A percentile compares a stretch with the other conserved stretches of the same genome.
Conservation (phyloP, 2,888 invertebrate species). For the Atrina japonica region DNA sequence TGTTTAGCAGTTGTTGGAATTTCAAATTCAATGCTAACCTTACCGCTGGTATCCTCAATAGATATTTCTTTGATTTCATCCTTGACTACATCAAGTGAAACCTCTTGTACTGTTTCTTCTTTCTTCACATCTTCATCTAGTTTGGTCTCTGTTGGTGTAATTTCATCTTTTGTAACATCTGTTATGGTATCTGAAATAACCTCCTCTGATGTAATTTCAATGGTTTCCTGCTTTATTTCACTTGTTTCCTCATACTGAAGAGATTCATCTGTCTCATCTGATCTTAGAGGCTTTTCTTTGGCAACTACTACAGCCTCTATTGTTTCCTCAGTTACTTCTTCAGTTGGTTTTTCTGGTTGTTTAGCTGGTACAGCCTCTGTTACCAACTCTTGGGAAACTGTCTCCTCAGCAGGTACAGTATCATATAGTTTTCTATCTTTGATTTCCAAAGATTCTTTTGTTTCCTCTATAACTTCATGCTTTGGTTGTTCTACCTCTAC, state of each 20-base stretch:
- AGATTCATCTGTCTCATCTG: conserved; percentile 16
- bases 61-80: conserved; percentile 49
- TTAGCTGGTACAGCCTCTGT: conserved; percentile 39
- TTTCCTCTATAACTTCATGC: conserved; percentile 56
- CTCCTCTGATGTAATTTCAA: conserved; percentile 9
- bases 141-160: too few relatives aligned
- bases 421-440: conserved; percentile 26
- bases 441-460: conserved; percentile 48
- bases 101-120: conserved; percentile 35
- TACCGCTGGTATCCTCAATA: conserved; percentile 32
- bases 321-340: conserved; percentile 21
- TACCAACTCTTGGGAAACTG: conserved; percentile 44
- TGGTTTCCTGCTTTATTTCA: too few relatives aligned
- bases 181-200: conserved; percentile 30
- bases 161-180: conserved; percentile 53
- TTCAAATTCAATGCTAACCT: too few relatives aligned
- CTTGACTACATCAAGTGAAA: conserved; percentile 41
- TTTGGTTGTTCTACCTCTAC: conserved; percentile 39
- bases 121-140: conserved; percentile 37
- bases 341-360: too few relatives aligned
- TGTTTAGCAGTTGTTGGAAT: too few relatives aligned
- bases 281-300: conserved; percentile 21
- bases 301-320: conserved; percentile 33
- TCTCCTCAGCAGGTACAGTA: conserved; percentile 3
- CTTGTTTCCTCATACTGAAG: too few relatives aligned